These are phyloP conservation scores for Ceyx margarethae DNA, from an alignment of 2,113 vertebrate species.

Conservation along the genomic window DNA sequence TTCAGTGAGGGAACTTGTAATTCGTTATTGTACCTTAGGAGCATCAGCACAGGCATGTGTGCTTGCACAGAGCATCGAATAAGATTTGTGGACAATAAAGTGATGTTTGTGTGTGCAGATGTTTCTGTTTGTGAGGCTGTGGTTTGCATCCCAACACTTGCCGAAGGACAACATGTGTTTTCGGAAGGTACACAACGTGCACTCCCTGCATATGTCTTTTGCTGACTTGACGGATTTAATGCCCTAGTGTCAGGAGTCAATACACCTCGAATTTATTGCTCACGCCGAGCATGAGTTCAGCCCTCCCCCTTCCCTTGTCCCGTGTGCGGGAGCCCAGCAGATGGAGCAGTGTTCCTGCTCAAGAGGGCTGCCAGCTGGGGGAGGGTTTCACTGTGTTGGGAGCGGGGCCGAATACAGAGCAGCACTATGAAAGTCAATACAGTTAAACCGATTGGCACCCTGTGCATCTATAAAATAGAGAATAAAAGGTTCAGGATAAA, in stretches of 20 bases:
- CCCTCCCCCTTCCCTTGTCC: neutral
- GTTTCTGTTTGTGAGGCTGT: neutral
- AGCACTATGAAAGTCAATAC: neutral
- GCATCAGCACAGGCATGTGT: accelerated
- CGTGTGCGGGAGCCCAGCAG: constrained; percentile 62
- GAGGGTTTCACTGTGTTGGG: accelerated
- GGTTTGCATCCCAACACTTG: neutral
- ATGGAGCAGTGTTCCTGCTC: constrained; percentile 64
- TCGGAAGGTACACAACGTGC: accelerated
- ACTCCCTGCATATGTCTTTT: neutral
- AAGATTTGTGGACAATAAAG: accelerated
- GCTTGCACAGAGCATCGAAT: accelerated
- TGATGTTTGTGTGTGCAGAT: neutral
- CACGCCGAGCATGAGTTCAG: accelerated
- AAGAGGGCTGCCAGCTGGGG: neutral
- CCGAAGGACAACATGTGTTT: accelerated
- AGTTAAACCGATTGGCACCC: neutral
- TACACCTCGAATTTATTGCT: neutral
- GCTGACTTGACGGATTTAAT: neutral
- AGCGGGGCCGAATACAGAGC: neutral
- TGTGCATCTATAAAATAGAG: neutral
- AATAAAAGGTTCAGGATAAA: neutral
- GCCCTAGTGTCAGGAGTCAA: neutral
- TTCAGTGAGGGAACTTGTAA: neutral
- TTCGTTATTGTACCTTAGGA: neutral